Evolutionary conservation across 64 coral and sea anemone genomes (phyloP).

Genomic region (Anthopleura sola): DNA sequence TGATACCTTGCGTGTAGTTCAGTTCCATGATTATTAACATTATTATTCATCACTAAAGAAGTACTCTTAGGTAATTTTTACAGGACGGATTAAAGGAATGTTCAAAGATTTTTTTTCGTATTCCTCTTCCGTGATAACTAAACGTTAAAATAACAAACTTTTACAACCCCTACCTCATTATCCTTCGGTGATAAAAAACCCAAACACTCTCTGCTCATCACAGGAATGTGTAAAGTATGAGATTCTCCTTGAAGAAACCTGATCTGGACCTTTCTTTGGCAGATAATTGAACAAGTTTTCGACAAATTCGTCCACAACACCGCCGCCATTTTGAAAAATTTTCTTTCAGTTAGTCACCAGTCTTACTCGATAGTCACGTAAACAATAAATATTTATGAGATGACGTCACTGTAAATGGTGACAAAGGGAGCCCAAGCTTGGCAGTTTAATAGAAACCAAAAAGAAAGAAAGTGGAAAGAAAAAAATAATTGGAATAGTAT

Average conservation of each 20-base stretch:
- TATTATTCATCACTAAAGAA: too few relatives aligned
- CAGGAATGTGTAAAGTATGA: slow-evolving; percentile 76
- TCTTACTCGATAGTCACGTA: background rate
- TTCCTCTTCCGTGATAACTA: background rate
- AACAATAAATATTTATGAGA: slow-evolving; percentile 41
- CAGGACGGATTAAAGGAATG: background rate
- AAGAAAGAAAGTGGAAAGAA: background rate
- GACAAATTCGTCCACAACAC: slow-evolving; percentile 26
- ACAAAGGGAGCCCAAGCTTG: background rate
- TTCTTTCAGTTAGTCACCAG: background rate
- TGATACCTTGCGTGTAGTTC: too few relatives aligned
- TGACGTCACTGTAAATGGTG: slow-evolving; percentile 1
- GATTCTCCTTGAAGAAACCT: slow-evolving; percentile 65
- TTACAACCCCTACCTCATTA: slow-evolving; percentile 43
- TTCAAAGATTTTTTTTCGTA: background rate
- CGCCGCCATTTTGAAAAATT: slow-evolving; percentile 63
- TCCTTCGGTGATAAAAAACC: slow-evolving; percentile 75
- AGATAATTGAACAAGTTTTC: slow-evolving; percentile 58
- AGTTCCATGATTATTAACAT: too few relatives aligned
- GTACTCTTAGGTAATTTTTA: too few relatives aligned
- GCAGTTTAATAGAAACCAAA: too few relatives aligned
- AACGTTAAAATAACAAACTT: background rate
- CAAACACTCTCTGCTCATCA: slow-evolving; percentile 81
- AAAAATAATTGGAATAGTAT: too few relatives aligned
- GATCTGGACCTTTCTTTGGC: slow-evolving; percentile 41